phyloP scores from a whole-genome alignment of 1,140 invertebrate species.

The Drosophila teissieri region DNA sequence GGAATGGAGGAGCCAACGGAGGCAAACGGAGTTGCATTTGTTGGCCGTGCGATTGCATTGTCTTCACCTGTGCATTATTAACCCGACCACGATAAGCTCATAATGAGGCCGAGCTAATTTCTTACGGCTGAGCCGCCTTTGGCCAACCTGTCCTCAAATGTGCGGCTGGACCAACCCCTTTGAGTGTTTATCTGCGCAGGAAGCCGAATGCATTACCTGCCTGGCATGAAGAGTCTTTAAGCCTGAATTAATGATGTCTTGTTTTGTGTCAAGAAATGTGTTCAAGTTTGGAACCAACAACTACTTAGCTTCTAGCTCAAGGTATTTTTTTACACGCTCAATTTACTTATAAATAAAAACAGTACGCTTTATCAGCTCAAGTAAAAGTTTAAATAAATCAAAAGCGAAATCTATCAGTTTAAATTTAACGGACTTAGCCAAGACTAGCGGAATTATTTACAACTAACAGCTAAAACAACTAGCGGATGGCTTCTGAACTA shows the following conservation, averaged over 20 bases:
- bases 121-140: conserved; percentile 40
- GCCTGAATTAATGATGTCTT: neutral
- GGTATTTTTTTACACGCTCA: too few species aligned
- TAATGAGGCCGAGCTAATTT: conserved; percentile 69
- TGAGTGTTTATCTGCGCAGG: conserved; percentile 29
- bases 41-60: conserved; percentile 31
- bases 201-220: conserved; percentile 9
- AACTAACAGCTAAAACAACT: neutral
- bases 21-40: neutral
- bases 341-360: too few species aligned
- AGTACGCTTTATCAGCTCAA: too few species aligned
- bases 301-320: too few species aligned
- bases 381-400: too few species aligned
- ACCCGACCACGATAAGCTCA: conserved; percentile 76
- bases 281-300: too few species aligned
- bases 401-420: neutral
- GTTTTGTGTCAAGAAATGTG: too few species aligned
- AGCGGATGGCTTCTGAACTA: neutral
- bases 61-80: conserved; percentile 71
- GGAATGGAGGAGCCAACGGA: conserved; percentile 11
- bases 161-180: conserved; percentile 40
- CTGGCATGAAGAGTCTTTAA: neutral
- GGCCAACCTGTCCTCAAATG: conserved; percentile 41
- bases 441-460: neutral
- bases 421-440: neutral